Evolutionary conservation across 2,888 invertebrate species (phyloP), one percentile per base, ranked within the genome.

Genomic region (Pomacea canaliculata): DNA sequence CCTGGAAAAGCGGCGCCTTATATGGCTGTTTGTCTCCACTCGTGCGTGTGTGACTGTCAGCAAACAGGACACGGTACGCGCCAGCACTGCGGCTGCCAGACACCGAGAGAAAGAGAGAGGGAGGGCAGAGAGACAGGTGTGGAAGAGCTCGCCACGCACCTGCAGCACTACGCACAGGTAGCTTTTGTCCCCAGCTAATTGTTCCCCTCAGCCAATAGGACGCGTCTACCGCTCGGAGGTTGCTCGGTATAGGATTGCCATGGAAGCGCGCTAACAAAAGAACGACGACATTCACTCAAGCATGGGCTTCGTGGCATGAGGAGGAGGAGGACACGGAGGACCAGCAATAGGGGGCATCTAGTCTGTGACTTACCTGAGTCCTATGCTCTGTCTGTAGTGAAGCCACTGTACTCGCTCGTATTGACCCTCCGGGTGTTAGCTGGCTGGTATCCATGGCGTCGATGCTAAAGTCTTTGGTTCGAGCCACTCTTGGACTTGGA

Each of bases 101-200:
- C 75, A 75, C 23, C 69, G 71, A 69, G 49, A 73, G 56, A 63
- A 19, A 71, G 68, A 70, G 23, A 66, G 23, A 76, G 63, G 71
- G 70, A 73, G 65, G 68, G 62, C 76, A 69, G 76, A 23, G 60
- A 65, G 48, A 48, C 48, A 48, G 70, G 18, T 46, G 51, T 10
- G 49, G 37, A 49, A 62, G 63, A 62, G 71, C 37, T 60, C 23
- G 71, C 23, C 62, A 70, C 49, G 48, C 49, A 70, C 51, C 51
- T 56, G 51, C 12, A 56, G 16, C 51, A 4, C 1, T 56, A 56
- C 51, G 10, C 51, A 56, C 51, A 56, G 51, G 51, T 16, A 56
- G 51, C 51, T 56, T 56, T 56, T 56, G 51, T 56, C 51, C 51
- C 51, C 51, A 56, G 51, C 51, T 56, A 56, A 56, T 56, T 56